These are phyloP conservation scores for Xylophagus ater DNA, from an alignment of 2,888 invertebrate species.

Conservation along the genomic window DNA sequence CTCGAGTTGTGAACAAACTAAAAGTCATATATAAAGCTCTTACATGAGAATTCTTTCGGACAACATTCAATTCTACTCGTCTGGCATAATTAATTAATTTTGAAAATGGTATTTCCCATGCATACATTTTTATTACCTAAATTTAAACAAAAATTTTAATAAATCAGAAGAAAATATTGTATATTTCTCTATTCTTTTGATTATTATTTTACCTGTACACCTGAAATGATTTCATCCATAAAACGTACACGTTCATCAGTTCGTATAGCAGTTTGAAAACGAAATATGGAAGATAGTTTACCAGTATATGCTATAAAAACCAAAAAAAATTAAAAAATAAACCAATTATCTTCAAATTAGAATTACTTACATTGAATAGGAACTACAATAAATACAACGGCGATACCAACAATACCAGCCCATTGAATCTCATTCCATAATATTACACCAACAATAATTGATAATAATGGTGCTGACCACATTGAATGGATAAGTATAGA, in stretches of 20 bases:
- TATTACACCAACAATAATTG: conserved; percentile 55
- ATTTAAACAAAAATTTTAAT: conserved; percentile 25
- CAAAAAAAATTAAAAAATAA: conserved; percentile 10
- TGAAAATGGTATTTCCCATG: conserved; percentile 80
- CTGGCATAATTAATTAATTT: conserved; percentile 59
- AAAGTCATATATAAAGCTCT: conserved; percentile 60
- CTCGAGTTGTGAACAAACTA: conserved; percentile 69
- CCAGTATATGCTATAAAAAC: conserved; percentile 24
- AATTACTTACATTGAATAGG: conserved; percentile 57
- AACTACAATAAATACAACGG: conserved; percentile 55
- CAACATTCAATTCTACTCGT: conserved; percentile 48
- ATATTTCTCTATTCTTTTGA: not conserved
- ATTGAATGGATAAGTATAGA: conserved; percentile 64
- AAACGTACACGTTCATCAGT: conserved; percentile 64
- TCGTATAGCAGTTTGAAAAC: conserved; percentile 45
- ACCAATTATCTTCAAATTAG: not conserved
- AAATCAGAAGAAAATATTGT: not conserved
- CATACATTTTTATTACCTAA: conserved; percentile 85
- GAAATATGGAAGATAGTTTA: conserved; percentile 29
- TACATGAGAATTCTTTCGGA: conserved; percentile 51
- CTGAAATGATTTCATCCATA: conserved; percentile 64
- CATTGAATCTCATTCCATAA: conserved; percentile 56
- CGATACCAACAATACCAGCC: conserved; percentile 57
- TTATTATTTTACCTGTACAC: conserved; percentile 43
- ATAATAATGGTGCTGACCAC: conserved; percentile 64